phyloP scores from a whole-genome alignment of 1,140 invertebrate species.

The Zelostemma sp. region DNA sequence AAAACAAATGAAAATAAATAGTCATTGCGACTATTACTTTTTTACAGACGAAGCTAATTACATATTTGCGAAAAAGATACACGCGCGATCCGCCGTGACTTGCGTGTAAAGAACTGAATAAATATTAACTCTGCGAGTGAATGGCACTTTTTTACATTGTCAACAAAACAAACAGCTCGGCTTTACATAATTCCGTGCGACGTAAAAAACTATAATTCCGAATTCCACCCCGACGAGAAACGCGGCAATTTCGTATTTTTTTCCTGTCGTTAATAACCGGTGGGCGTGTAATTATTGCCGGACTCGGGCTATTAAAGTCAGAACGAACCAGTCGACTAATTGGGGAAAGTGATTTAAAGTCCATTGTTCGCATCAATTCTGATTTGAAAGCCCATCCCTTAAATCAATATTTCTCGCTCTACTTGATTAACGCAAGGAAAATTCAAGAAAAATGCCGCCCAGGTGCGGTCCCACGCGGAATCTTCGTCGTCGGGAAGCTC shows the following conservation, averaged over 20 bases:
- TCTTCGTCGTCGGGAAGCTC: constrained; percentile 8
- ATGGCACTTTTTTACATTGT: background rate
- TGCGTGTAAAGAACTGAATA: background rate
- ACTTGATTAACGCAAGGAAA: too few species aligned
- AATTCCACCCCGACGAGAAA: background rate
- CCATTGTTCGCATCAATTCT: constrained; percentile 14
- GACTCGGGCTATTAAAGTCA: constrained; percentile 22
- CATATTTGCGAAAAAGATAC: background rate
- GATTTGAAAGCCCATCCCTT: constrained; percentile 29
- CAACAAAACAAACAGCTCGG: background rate
- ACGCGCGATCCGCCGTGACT: background rate
- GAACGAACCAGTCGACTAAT: constrained; percentile 9
- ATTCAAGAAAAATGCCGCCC: constrained; percentile 16
- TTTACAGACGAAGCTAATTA: too few species aligned
- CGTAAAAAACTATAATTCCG: background rate
- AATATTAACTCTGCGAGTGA: background rate
- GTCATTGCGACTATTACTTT: too few species aligned
- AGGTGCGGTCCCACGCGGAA: constrained; percentile 24
- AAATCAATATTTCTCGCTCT: constrained; percentile 19
- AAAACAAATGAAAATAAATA: too few species aligned
- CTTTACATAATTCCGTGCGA: background rate
- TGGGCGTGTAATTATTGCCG: constrained; percentile 5
- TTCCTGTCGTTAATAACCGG: too few species aligned
- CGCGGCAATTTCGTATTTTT: background rate
- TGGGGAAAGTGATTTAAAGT: constrained; percentile 13